Evolutionary conservation across 92 coral and sea anemone species (phyloP), one percentile per base, ranked within the genome.

Genomic region (Epizoanthus fatuus): DNA sequence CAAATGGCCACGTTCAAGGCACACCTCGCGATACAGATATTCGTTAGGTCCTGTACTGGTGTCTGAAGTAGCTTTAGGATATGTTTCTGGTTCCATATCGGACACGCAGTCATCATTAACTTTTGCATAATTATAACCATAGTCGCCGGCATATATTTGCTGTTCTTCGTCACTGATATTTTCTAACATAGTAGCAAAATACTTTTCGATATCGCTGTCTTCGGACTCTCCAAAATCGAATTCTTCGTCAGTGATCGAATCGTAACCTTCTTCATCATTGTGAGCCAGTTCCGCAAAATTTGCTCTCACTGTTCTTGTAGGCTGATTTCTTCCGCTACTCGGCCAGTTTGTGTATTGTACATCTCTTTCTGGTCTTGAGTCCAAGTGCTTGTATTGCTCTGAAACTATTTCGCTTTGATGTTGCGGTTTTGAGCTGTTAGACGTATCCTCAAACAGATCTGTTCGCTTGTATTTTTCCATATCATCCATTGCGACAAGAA

Each of bases 181-280:
- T 60, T 40, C 39, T 25, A 77, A 22, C 69, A 77, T 19, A 58
- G 42, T n/a, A 60, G 58, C 63, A 77, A 77, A 77, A 25, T 77
- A 77, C n/a, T 42, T 60, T 60, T 77, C 82, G 15, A 77, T 51
- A 42, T 77, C 82, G 14, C 82, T 42, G 19, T 77, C 82, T 77
- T 51, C 20, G 2, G 82, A 44, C 2, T 42, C 51, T 12, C 44
- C 6, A 40, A 77, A 22, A 64, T 38, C 56, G 22, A 59, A 2
- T 4, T 29, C 70, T 20, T 77, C 82, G 37, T 60, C 56, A 39
- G 29, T 52, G 7, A 14, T 35, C 5, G 75, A 70, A 70, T 75
- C 53, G 47, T 12, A 9, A n/a, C 40, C 32, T 29, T 59, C 49
- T 20, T 60, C 49, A 20, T 59, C 42, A 42, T 76, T 51, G 20